These are phyloP conservation scores for Bos indicus DNA, from an alignment of 2,113 vertebrate species.

Conservation along the genomic window DNA sequence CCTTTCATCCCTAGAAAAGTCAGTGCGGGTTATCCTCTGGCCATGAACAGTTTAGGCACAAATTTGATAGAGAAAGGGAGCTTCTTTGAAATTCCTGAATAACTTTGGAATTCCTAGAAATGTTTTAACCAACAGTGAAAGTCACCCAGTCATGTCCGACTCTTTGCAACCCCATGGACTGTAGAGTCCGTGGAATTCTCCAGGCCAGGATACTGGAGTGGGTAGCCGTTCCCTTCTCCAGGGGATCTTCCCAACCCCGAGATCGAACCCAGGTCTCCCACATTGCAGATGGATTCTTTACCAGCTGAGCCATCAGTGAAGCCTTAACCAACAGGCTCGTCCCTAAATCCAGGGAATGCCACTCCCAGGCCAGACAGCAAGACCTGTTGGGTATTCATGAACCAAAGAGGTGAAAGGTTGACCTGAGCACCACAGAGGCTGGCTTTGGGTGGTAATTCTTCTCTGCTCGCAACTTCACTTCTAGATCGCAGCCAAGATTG, in stretches of 20 bases:
- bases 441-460: neutral
- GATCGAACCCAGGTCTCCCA: neutral
- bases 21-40: neutral
- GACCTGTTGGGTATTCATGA: neutral
- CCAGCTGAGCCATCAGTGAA: neutral
- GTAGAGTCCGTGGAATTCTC: neutral
- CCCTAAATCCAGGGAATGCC: neutral
- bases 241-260: neutral
- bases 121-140: neutral
- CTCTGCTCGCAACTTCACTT: constrained; percentile 14
- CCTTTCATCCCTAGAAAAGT: neutral
- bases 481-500: constrained; percentile 96
- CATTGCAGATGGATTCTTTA: neutral
- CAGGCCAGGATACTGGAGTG: neutral
- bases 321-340: neutral
- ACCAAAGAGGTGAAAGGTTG: neutral
- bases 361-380: neutral
- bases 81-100: neutral
- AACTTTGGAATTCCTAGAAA: neutral
- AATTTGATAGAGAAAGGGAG: neutral
- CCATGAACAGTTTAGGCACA: neutral
- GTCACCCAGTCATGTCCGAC: fast-evolving
- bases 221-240: neutral
- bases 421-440: neutral
- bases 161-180: neutral